A percentile compares a stretch with the other conserved stretches of the same genome.
These are phyloP conservation scores for Tinamus guttatus DNA, from an alignment of 2,113 vertebrate genomes.

Conservation along the genomic window DNA sequence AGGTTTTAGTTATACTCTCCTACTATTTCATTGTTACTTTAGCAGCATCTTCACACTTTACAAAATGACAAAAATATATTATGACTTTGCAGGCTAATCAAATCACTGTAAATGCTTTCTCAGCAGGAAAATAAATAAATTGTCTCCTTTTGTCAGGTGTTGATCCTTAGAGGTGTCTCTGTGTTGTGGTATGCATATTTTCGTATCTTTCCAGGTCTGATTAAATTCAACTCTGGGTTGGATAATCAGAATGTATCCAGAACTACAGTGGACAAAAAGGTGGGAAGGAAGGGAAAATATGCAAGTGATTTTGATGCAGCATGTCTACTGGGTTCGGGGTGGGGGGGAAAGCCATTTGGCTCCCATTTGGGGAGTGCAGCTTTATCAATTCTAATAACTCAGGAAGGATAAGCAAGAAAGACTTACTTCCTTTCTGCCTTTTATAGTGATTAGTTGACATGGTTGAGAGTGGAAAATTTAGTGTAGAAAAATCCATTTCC, in stretches of 20 bases:
- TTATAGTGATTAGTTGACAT: not conserved
- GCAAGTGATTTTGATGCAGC: not conserved
- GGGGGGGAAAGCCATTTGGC: not conserved
- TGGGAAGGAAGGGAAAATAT: not conserved
- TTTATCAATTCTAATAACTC: not conserved
- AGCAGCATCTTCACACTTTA: constrained; percentile 9
- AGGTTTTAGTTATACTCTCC: not conserved
- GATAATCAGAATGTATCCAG: not conserved
- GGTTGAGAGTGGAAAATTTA: not conserved
- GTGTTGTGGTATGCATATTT: not conserved
- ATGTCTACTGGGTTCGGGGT: not conserved
- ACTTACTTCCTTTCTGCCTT: not conserved
- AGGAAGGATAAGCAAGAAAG: not conserved
- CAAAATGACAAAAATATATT: constrained; percentile 18
- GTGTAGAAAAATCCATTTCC: not conserved
- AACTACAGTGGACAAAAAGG: not conserved
- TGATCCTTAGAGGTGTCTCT: not conserved
- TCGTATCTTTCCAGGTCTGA: not conserved
- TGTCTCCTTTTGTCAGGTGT: not conserved
- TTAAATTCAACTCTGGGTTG: not conserved
- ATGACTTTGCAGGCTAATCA: constrained; percentile 9
- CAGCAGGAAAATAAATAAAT: constrained; percentile 1
- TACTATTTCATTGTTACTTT: not conserved
- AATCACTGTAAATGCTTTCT: not conserved
- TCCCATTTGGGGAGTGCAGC: not conserved